A percentile compares a stretch with the other conserved stretches of the same genome.
Conservation (phyloP, 2,888 invertebrate species). For the Girardia tigrina region DNA sequence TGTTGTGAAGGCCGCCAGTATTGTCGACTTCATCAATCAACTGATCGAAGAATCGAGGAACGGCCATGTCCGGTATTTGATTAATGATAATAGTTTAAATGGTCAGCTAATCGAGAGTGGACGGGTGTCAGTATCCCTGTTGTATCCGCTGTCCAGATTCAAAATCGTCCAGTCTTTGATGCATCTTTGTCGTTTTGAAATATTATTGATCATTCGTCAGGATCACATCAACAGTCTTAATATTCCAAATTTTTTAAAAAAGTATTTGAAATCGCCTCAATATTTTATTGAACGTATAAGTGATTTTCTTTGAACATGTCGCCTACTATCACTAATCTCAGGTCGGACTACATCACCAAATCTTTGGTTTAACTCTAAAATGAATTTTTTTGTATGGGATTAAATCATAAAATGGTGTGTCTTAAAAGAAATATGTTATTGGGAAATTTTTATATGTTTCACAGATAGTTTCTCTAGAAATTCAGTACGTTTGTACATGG, state of each 20-base stretch:
- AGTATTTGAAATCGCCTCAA: neutral
- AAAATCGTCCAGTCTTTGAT: neutral
- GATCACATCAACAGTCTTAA: neutral
- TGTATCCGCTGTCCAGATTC: constrained; percentile 11
- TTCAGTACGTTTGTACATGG: neutral
- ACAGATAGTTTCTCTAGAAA: constrained; percentile 1
- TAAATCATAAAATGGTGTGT: constrained; percentile 17
- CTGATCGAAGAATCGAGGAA: neutral
- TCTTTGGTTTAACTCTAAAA: constrained; percentile 23
- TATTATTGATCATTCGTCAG: neutral
- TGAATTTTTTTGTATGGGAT: constrained; percentile 5
- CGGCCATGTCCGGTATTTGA: neutral
- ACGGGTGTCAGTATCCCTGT: neutral
- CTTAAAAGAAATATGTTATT: constrained; percentile 1
- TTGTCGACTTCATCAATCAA: constrained; percentile 5
- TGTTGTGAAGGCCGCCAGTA: neutral
- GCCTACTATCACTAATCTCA: constrained; percentile 8
- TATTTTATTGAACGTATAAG: neutral
- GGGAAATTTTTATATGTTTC: constrained; percentile 1
- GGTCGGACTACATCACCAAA: constrained; percentile 16
- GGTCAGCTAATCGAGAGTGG: neutral
- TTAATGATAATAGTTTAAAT: neutral
- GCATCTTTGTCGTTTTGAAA: constrained; percentile 6
- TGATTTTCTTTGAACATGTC: neutral
- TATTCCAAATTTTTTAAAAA: neutral